Percentiles rank a stretch among this genome's conserved stretches.
These are phyloP conservation scores for Corydoras maculifer DNA, from an alignment of 2,113 vertebrate genomes.

Conservation along the genomic window DNA sequence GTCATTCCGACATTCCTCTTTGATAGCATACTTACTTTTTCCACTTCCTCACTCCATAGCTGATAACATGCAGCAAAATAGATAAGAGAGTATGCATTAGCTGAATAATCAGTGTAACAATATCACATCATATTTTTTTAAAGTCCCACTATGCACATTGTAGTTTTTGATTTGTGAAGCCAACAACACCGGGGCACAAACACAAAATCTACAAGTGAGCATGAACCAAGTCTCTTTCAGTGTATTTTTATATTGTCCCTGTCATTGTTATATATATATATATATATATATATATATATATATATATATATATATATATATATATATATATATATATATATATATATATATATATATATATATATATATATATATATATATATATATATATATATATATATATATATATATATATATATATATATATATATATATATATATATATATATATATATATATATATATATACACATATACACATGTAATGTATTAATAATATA, in stretches of 20 bases:
- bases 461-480: too few species aligned
- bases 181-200: not conserved
- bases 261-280: not conserved
- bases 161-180: not conserved
- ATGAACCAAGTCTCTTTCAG: not conserved
- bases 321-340: too few species aligned
- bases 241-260: not conserved
- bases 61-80: conserved; percentile 37
- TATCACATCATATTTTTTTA: not conserved
- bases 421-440: too few species aligned
- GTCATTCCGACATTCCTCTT: too few species aligned
- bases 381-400: too few species aligned
- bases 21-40: conserved; percentile 41
- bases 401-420: too few species aligned
- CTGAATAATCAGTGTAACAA: not conserved
- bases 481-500: too few species aligned
- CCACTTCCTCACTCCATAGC: conserved; percentile 48
- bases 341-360: too few species aligned
- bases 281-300: too few species aligned
- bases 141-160: not conserved
- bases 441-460: too few species aligned
- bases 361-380: too few species aligned
- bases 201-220: not conserved
- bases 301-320: too few species aligned
- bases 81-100: conserved; percentile 26